Evolutionary conservation across 2,113 vertebrate genomes (phyloP), one percentile per base, ranked within the genome.

Genomic region (Bubo scandiacus): DNA sequence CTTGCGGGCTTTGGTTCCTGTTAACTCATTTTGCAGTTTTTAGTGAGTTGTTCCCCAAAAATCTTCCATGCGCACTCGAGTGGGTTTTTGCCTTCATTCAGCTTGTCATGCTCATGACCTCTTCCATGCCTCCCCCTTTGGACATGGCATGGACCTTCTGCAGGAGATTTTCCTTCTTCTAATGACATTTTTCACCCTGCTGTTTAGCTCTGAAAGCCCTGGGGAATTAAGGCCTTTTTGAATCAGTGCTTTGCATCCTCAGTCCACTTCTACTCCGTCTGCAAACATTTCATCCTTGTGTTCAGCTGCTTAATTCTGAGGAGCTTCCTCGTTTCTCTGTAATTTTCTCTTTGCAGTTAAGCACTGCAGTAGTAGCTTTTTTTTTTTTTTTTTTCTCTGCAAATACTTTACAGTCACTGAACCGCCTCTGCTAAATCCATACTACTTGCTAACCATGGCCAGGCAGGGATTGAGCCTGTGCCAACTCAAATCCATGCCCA

Each of bases 281-380:
- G 84, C 68, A 96, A 91, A 86, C 32, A 29, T 55, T 62, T 87
- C 63, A 29, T 55, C 68, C 72, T 86, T 55, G 15, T 42, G 32
- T 65, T 81, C 75, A 42, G 66, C 55, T 70, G 55, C 65, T 73
- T 81, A 40, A 58, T 66, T 92, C 70, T 19, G 38, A 79, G 59
- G 32, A 83, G 61, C 61, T 92, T 96, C 91, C 91, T 94, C 51
- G 27, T 96, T 92, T 88, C 72, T 91, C 80, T 81, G 42, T 20
- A 25, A 34, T 94, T 96, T 93, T 86, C 67, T 43, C 45, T 88
- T 59, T 36, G 43, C 70, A 90, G 30, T 51, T 32, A 38, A 85
- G 66, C 36, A 9, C 36, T 68, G 45, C 58, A 65, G 27, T 9
- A 34, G 6, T 8, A 63, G n/a, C 51, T 61, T 5, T 51, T 75